Evolutionary conservation across 2,797 vertebrate species (phyloP).

Genomic region (Prunella strophiata): DNA sequence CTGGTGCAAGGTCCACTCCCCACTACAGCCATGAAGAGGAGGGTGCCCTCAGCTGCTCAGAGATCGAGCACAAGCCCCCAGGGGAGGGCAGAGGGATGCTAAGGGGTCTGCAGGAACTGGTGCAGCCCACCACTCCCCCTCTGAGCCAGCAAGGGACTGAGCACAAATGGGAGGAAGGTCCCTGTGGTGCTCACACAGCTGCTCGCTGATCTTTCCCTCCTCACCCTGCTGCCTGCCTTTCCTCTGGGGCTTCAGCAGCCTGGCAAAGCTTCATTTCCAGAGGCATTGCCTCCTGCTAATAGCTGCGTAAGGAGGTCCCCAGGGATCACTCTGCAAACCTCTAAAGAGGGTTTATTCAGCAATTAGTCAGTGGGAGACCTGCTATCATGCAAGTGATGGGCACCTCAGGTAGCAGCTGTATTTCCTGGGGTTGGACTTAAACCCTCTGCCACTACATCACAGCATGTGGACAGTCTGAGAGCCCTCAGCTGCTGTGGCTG

Average conservation of each 20-base stretch:
- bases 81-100: background rate
- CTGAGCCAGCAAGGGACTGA: background rate
- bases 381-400: background rate
- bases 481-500: background rate
- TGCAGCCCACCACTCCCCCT: background rate
- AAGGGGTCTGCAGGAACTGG: background rate
- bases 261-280: background rate
- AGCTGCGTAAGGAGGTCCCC: background rate
- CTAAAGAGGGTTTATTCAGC: background rate
- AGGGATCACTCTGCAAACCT: background rate
- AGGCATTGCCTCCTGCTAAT: background rate
- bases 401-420: background rate
- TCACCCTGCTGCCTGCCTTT: background rate
- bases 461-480: background rate
- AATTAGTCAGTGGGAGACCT: background rate
- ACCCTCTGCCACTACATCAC: rapidly evolving
- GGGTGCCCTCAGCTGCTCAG: rapidly evolving
- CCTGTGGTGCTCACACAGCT: background rate
- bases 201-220: background rate
- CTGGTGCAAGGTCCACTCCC: rapidly evolving
- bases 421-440: background rate
- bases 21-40: background rate
- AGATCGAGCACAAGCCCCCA: rapidly evolving
- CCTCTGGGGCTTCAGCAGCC: background rate
- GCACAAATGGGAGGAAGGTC: background rate